phyloP scores from a whole-genome alignment of 2,888 invertebrate species.

The Anorthoa munda region DNA sequence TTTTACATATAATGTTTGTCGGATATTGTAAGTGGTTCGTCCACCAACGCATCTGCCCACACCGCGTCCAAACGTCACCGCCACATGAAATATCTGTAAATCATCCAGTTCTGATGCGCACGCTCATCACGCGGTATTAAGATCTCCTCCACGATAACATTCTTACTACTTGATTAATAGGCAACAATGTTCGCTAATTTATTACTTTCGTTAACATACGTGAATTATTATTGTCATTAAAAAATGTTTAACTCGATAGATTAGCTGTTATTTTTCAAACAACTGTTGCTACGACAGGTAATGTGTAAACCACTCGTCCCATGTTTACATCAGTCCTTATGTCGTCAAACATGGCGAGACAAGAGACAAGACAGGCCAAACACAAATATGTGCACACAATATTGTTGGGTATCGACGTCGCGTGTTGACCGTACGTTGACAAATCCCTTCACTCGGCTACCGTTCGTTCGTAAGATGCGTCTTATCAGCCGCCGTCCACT shows the following conservation, averaged over 20 bases:
- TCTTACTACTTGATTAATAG: constrained; percentile 57
- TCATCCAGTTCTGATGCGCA: constrained; percentile 61
- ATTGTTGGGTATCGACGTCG: constrained; percentile 67
- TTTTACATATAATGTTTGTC: constrained; percentile 60
- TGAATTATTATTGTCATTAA: constrained; percentile 37
- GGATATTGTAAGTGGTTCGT: constrained; percentile 58
- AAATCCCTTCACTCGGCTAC: constrained; percentile 88
- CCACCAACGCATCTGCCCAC: constrained; percentile 66
- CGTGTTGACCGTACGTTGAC: constrained; percentile 87
- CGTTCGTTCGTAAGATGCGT: constrained; percentile 79
- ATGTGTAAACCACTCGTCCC: constrained; percentile 32
- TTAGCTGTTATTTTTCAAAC: constrained; percentile 35
- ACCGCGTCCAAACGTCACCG: constrained; percentile 48
- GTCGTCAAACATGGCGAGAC: constrained; percentile 53
- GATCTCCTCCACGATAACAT: constrained; percentile 55
- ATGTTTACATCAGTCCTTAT: constrained; percentile 47
- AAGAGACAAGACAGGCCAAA: constrained; percentile 63
- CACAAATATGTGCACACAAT: constrained; percentile 69
- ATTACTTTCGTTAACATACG: constrained; percentile 37
- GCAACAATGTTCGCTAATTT: constrained; percentile 56
- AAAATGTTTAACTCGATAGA: constrained; percentile 3
- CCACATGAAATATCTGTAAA: constrained; percentile 58
- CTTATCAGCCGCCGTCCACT: constrained; percentile 84
- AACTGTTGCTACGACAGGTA: constrained; percentile 30
- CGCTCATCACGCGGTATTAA: constrained; percentile 56